Evolutionary conservation across 2,888 invertebrate species (phyloP), one percentile per base, ranked within the genome.

Genomic region (Archaeoteleia sp.): DNA sequence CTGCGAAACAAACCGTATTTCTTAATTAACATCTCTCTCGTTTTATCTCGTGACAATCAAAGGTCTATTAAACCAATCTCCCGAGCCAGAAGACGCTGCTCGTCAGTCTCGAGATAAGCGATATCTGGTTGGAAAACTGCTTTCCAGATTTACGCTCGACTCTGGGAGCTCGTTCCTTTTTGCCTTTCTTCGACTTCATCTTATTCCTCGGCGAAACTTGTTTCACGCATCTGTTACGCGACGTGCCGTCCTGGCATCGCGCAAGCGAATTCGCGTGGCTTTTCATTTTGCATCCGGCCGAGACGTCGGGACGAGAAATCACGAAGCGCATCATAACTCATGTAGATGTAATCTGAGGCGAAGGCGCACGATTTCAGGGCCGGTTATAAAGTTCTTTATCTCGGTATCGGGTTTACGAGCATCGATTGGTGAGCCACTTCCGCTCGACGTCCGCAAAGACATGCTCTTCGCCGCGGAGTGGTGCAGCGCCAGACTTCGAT

Each of bases 401-500:
- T 39, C 29, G 45, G 46, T 67, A 68, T 58, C 46, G 60, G 54
- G 54, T 67, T 71, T 67, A 68, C 65, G 65, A 58, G 55, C 62
- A 68, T 65, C 65, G 71, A 65, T 68, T 55, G 67, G 67, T 48
- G 45, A 40, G 54, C 53, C 54, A 68, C 68, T 68, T 67, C 67
- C 67, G 61, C 35, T 10, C 35, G 25, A 27, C 37, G 9, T 65
- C 57, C 57, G 61, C 62, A 45, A 57, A 57, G 61, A 46, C 48
- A 43, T 34, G 42, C 46, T 45, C 32, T 43, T 60, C 60, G 46
- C 43, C 40, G 61, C 63, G 51, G 23, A 48, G 25, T 17, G 42
- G 37, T 37, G 35, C 54, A 53, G 58, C 39, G 20, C 62, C 53
- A 57, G 58, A 67, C 65, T 72, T 73, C 73, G 72, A 74, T 75